Percentiles rank a stretch among this genome's conserved stretches.
phyloP scores from a whole-genome alignment of 2,888 invertebrate genomes.

The Himalopsyche kuldschensis region DNA sequence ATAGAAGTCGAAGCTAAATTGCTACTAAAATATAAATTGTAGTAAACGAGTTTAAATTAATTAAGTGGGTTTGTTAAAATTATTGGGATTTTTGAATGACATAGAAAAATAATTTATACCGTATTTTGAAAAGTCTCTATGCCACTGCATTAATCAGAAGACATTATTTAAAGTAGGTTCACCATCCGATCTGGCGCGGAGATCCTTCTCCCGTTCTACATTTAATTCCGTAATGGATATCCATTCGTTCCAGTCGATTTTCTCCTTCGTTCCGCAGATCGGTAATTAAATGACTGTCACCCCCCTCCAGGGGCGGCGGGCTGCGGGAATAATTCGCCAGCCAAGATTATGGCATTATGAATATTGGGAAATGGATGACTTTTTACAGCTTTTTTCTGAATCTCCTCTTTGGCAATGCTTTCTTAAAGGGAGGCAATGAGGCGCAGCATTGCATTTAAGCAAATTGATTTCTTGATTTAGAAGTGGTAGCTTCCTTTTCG shows the following conservation, averaged over 20 bases:
- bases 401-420: background rate
- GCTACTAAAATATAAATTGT: too few relatives aligned
- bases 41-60: too few relatives aligned
- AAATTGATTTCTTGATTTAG: background rate
- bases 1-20: too few relatives aligned
- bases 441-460: background rate
- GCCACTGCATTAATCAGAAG: background rate
- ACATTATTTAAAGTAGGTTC: slow-evolving; percentile 21
- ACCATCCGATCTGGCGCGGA: slow-evolving; percentile 35
- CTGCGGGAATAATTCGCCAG: background rate
- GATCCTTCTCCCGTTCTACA: slow-evolving; percentile 34
- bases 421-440: background rate
- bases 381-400: background rate
- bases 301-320: slow-evolving; percentile 7
- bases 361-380: background rate
- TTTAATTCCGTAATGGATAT: slow-evolving; percentile 40
- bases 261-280: slow-evolving; percentile 35
- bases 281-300: slow-evolving; percentile 40
- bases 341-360: background rate
- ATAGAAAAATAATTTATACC: too few relatives aligned
- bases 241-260: slow-evolving; percentile 40
- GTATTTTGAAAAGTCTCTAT: background rate
- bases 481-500: background rate
- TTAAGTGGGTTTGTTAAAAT: too few relatives aligned
- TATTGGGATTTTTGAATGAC: too few relatives aligned